Evolutionary conservation across 1,140 invertebrate genomes (phyloP), one percentile per base, ranked within the genome.

Genomic region (Tribolium castaneum): DNA sequence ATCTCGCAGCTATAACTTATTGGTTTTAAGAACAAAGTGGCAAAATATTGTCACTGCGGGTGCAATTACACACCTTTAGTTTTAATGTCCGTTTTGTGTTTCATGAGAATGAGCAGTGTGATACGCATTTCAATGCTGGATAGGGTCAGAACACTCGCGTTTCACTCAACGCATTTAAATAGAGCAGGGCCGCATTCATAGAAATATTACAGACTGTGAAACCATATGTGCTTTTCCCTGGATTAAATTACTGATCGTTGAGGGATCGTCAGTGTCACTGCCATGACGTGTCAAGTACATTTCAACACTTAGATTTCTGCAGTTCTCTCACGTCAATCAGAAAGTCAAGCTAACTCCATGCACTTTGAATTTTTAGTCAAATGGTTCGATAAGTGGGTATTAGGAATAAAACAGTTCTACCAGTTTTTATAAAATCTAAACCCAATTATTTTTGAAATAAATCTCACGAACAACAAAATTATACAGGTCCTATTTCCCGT

Each of bases 31-130:
- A 30, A 30, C 56, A 4, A 25, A 62, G 34, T 62, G 6, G n/a
- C 39, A 13, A 66, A 66, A 35, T 35, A 45, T 45, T 45, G 39
- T 6, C 39, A 2, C 39, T 45, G 39, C 39, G 45, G n/a, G 39
- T 35, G 39, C 45, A 66, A 66, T 35, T 66, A 30, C 59, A 22
- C 30, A 66, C 59, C 59, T 66, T 30, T 19, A 19, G 54, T 62
- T 66, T 66, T 66, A 45, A 66, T 66, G 59, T 66, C 59, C 30
- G 59, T 25, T 6, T 66, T 35, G 34, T 66, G 30, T 66, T 66
- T 66, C 59, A 66, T 66, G 59, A 66, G 59, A 66, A 66, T 45
- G 59, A 66, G 30, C 34, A 66, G 13, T 66, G 59, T 35, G 59
- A 66, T 35, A 39, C 13, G 59, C 59, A 66, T 66, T 66, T 66